Conservation (phyloP, 2,797 vertebrate species). For the Amphiprion clarkii region DNA sequence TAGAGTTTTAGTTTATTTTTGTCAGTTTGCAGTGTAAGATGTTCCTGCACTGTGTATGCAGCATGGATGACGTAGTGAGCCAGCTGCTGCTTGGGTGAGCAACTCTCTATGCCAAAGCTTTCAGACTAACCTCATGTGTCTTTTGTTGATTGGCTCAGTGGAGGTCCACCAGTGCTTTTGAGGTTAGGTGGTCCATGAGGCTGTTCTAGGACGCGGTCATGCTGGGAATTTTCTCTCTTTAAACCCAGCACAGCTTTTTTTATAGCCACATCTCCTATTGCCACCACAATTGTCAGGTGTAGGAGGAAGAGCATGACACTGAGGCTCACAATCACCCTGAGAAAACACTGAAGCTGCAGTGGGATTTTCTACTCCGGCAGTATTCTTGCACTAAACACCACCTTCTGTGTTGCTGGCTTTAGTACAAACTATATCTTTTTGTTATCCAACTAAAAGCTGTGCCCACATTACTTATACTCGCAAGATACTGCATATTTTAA, state of each 20-base stretch:
- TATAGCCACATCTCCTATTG: slow-evolving; percentile 34
- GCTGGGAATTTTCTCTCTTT: background rate
- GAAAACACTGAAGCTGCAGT: slow-evolving; percentile 21
- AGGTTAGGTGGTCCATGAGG: slow-evolving; percentile 7
- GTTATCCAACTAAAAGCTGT: slow-evolving; percentile 5
- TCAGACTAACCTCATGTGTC: slow-evolving; percentile 24
- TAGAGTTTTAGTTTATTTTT: background rate
- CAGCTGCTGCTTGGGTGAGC: slow-evolving; percentile 8
- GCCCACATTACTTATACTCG: background rate
- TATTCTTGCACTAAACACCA: background rate
- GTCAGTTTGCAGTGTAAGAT: background rate
- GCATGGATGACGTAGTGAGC: slow-evolving; percentile 5
- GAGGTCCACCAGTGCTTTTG: slow-evolving; percentile 21
- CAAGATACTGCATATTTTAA: slow-evolving; percentile 4
- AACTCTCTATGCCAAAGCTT: slow-evolving; percentile 19
- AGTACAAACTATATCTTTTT: slow-evolving; percentile 5
- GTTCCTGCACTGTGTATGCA: background rate
- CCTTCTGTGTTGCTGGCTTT: background rate
- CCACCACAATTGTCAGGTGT: slow-evolving; percentile 29
- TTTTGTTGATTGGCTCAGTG: slow-evolving; percentile 35
- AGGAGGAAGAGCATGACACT: slow-evolving; percentile 35
- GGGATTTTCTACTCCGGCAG: slow-evolving; percentile 23
- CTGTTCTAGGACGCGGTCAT: background rate
- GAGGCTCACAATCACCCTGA: slow-evolving; percentile 5
- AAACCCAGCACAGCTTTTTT: slow-evolving; percentile 18